phyloP scores from a whole-genome alignment of 2,888 invertebrate species.

The Halictus quadricinctus region DNA sequence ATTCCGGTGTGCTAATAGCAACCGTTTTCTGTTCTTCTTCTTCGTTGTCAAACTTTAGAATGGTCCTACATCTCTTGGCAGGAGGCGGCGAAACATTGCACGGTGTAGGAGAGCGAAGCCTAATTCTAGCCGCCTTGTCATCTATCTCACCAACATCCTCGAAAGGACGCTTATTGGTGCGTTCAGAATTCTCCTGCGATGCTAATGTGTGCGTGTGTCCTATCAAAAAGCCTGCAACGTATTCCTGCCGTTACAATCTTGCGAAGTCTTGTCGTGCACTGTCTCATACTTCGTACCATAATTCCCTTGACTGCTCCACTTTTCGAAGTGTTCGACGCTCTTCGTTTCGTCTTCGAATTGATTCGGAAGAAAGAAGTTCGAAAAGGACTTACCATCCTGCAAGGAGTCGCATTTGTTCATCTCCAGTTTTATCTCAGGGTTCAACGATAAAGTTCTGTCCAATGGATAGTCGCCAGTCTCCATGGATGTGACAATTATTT shows the following conservation, averaged over 20 bases:
- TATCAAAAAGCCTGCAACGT: not conserved
- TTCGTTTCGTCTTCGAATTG: not conserved
- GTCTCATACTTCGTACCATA: constrained; percentile 4
- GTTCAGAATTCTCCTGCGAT: not conserved
- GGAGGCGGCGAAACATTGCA: constrained; percentile 51
- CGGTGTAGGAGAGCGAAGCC: constrained; percentile 42
- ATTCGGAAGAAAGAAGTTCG: not conserved
- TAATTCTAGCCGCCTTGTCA: constrained; percentile 17
- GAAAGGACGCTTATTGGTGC: constrained; percentile 19
- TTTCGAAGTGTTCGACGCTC: not conserved
- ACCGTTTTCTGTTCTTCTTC: constrained; percentile 14
- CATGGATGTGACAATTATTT: not conserved
- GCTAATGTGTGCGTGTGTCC: not conserved
- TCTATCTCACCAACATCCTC: not conserved
- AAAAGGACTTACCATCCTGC: not conserved
- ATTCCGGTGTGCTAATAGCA: constrained; percentile 35
- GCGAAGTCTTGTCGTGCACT: constrained; percentile 29
- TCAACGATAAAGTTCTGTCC: constrained; percentile 60
- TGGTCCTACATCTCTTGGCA: constrained; percentile 58
- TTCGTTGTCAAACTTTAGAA: constrained; percentile 58
- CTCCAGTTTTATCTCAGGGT: constrained; percentile 42
- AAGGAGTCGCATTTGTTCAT: constrained; percentile 24
- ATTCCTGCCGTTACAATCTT: constrained; percentile 1
- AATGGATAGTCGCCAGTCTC: constrained; percentile 30
- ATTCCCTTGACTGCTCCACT: not conserved